phyloP scores from a whole-genome alignment of 2,797 vertebrate species.

The Falco novaeseelandiae region DNA sequence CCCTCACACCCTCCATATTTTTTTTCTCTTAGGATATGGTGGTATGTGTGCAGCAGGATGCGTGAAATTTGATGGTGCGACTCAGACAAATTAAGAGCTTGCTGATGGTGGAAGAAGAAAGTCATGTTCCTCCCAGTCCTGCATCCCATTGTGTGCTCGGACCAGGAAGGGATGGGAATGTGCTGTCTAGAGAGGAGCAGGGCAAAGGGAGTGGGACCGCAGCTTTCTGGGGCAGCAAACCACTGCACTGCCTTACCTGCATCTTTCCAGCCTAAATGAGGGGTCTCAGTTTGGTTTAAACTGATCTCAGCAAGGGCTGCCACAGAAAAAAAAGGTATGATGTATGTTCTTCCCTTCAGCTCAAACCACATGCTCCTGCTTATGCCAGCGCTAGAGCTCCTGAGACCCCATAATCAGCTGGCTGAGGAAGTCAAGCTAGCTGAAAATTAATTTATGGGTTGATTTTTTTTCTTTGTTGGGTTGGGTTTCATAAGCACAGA shows the following conservation, averaged over 20 bases:
- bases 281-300: background rate
- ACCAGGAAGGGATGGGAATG: background rate
- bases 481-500: background rate
- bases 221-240: background rate
- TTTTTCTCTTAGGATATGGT: background rate
- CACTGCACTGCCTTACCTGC: background rate
- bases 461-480: background rate
- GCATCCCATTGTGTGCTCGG: accelerated
- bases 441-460: constrained; percentile 38
- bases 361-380: background rate
- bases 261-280: background rate
- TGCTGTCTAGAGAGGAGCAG: accelerated
- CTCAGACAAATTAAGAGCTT: background rate
- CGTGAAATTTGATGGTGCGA: background rate
- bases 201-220: background rate
- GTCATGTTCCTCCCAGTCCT: background rate
- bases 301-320: background rate
- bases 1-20: background rate
- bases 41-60: background rate
- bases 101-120: background rate
- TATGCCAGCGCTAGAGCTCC: background rate
- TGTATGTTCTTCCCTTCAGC: background rate
- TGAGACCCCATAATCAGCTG: background rate
- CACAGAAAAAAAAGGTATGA: background rate
- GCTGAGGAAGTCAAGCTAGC: background rate